Percentiles rank a stretch among this genome's conserved stretches.
phyloP scores from a whole-genome alignment of 2,888 invertebrate species.

The Drosophila trichaetosa region DNA sequence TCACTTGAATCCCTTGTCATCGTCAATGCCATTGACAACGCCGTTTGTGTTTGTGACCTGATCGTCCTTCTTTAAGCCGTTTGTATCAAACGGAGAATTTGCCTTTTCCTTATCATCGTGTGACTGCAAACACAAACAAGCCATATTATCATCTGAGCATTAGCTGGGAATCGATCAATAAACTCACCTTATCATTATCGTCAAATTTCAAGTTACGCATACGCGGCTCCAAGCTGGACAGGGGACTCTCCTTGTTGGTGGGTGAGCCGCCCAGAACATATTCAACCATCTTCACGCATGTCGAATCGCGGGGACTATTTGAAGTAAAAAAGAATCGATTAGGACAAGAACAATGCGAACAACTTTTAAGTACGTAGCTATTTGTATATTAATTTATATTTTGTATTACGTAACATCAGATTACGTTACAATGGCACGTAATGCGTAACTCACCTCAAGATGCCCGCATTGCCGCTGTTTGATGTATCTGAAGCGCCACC shows the following conservation, averaged over 20 bases:
- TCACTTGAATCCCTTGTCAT: constrained; percentile 96
- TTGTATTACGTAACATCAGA: not conserved
- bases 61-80: constrained; percentile 86
- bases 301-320: constrained; percentile 94
- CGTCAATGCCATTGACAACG: constrained; percentile 90
- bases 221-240: constrained; percentile 87
- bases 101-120: constrained; percentile 87
- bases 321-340: not conserved
- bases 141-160: not conserved
- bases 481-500: constrained; percentile 86
- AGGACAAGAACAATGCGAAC: not conserved
- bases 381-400: too few species aligned
- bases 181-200: constrained; percentile 85
- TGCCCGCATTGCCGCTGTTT: constrained; percentile 85
- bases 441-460: constrained; percentile 80
- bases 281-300: constrained; percentile 98
- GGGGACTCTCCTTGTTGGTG: constrained; percentile 89
- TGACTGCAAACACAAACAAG: constrained; percentile 67
- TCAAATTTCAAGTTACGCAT: constrained; percentile 88
- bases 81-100: constrained; percentile 86
- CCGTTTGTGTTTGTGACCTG: constrained; percentile 87
- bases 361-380: too few species aligned
- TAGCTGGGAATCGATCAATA: not conserved
- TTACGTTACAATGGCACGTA: not conserved
- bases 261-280: constrained; percentile 97